phyloP scores from a whole-genome alignment of 2,113 vertebrate genomes.

The Verasper variegatus region DNA sequence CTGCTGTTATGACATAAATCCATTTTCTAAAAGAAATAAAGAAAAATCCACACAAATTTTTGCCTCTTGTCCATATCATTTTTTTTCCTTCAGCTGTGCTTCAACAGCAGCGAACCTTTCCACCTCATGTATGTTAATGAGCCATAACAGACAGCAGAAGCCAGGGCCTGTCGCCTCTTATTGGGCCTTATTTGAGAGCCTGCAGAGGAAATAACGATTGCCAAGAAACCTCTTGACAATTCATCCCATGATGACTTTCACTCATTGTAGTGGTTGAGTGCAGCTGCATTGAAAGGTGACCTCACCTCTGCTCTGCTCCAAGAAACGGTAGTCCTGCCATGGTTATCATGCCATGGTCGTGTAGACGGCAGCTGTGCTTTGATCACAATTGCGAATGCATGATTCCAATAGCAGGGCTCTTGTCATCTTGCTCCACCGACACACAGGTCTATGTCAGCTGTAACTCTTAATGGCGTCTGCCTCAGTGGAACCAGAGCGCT shows the following conservation, averaged over 20 bases:
- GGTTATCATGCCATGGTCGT: slow-evolving; percentile 51
- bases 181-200: slow-evolving; percentile 56
- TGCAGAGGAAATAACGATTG: slow-evolving; percentile 66
- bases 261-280: slow-evolving; percentile 50
- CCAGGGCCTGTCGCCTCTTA: slow-evolving; percentile 72
- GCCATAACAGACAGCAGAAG: slow-evolving; percentile 77
- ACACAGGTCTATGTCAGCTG: slow-evolving; percentile 65
- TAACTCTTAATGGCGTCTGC: slow-evolving; percentile 69
- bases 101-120: slow-evolving; percentile 66
- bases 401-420: slow-evolving; percentile 52
- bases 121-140: slow-evolving; percentile 69
- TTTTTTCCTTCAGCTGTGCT: slow-evolving; percentile 32
- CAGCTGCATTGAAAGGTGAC: slow-evolving; percentile 64
- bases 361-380: slow-evolving; percentile 61
- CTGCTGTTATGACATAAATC: not conserved
- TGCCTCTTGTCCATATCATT: slow-evolving; percentile 35
- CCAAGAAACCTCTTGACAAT: slow-evolving; percentile 60
- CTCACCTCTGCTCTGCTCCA: slow-evolving; percentile 67
- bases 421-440: slow-evolving; percentile 51
- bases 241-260: slow-evolving; percentile 55
- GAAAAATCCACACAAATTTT: slow-evolving; percentile 3
- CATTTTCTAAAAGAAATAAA: slow-evolving; percentile 19
- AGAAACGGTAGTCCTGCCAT: slow-evolving; percentile 49
- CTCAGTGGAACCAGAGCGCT: slow-evolving; percentile 62
- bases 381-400: slow-evolving; percentile 63